Base-by-base conservation (phyloP, 2,113 vertebrate genomes). In the Toxotes chatareus region DNA sequence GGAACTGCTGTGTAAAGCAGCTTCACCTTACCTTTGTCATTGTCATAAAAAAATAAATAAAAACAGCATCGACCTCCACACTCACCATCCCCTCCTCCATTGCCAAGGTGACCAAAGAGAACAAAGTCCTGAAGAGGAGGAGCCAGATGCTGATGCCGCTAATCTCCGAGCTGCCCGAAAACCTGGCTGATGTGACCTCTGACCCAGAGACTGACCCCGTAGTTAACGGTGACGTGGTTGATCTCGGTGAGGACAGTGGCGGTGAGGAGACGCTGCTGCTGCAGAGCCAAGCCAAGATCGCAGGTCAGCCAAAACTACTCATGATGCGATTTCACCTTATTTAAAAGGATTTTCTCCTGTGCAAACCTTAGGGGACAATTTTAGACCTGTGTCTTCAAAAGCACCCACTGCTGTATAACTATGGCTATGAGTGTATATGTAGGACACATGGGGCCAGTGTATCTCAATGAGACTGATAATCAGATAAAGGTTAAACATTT, bases 81-180 rank as follows among this genome's bases (percentile, higher is more conserved):
- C 53, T 21, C 27, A 14, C 61, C 53, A 4, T 19, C 2, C 0
- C 49, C 67, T 67, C 56, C 78, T 57, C 19, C 72, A 68, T 91
- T 56, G 49, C 59, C 63, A 86, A 96, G 96, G 86, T 95, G 49
- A 93, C 91, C 76, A 94, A 88, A 80, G 94, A 96, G 84, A 95
- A 96, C 75, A 88, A 78, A 38, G 65, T 38, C 12, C 87, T 96
- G 89, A 95, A 96, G 89, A 87, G 93, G 57, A 83, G 79, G 87
- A 96, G 96, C 85, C 85, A 87, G 69, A 92, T 86, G 47, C 34
- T 94, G 49, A 34, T 95, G 82, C 95, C 96, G 0, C 47, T 90
- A 44, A 87, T 92, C 31, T 38, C 80, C 1, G 91, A 93, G 78
- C 83, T 92, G 31, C 90, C 92, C 0, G 86, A 83, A 56, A 81